These are phyloP conservation scores for Scolopax mira DNA, from an alignment of 2,113 vertebrate species.

Conservation along the genomic window DNA sequence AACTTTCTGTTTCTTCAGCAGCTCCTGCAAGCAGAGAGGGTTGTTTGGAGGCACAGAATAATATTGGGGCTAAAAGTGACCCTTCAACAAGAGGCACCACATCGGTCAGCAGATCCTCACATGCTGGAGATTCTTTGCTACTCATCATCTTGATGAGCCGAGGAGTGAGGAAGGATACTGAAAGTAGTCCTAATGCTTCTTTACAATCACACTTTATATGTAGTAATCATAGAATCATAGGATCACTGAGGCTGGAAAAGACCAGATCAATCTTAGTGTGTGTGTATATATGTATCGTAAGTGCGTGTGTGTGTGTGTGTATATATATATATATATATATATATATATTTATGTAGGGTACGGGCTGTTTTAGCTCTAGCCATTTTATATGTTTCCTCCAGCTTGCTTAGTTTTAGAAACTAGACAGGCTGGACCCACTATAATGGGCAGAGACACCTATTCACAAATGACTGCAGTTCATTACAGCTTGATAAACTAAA, in stretches of 20 bases:
- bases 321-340: too few species aligned
- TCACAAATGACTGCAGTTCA: background rate
- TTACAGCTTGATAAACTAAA: background rate
- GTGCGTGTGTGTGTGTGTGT: too few species aligned
- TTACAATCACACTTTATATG: background rate
- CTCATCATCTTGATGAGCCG: background rate
- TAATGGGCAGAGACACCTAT: background rate
- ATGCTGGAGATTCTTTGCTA: background rate
- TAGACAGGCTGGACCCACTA: background rate
- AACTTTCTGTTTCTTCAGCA: background rate
- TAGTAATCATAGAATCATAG: background rate
- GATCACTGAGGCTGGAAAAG: background rate
- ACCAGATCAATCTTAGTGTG: too few species aligned
- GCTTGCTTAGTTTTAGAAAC: background rate
- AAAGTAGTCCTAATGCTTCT: background rate
- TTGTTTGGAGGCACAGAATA: background rate
- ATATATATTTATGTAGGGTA: background rate
- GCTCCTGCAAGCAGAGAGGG: background rate
- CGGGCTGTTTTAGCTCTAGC: background rate
- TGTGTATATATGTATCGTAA: too few species aligned
- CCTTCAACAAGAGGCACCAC: background rate
- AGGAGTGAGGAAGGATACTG: background rate
- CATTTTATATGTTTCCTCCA: background rate
- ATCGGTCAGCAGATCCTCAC: background rate
- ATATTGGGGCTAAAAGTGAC: background rate